Evolutionary conservation across 2,113 vertebrate genomes (phyloP), one percentile per base, ranked within the genome.

Genomic region (Myotis yumanensis): DNA sequence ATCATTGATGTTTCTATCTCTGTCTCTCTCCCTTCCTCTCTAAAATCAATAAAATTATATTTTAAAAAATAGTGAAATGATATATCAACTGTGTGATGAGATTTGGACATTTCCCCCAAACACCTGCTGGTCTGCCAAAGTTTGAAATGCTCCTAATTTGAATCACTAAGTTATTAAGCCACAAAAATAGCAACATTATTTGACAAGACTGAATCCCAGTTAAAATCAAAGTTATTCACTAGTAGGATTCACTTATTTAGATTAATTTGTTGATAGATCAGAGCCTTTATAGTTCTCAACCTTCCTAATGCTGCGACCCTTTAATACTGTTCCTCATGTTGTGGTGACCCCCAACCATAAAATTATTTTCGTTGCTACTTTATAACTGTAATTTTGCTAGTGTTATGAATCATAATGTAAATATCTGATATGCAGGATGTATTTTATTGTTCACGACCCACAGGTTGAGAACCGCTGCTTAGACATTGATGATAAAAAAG

Each of bases 191-290:
- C 17, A 68, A 59, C 11, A 75, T 52, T 91, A 52, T 92, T 92
- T 79, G 32, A 57, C 75, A 81, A 14, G 23, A 88, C 9, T 52
- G 23, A 32, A 75, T 84, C 32, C 0, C 43, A 91, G 52, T 48
- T 72, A 77, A 93, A 89, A 71, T 64, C 28, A 72, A 48, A 88
- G 73, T 75, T 69, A 93, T 59, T 94, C 85, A 92, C 71, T 72
- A 84, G 72, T 4, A 59, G 7, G 4, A 86, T 84, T 93, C 20
- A 80, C 73, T 92, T 89, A 48, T 75, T 91, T 90, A 37, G 37
- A 37, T 37, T 37, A 87, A 69, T 52, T 48, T 93, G 16, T 68
- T 90, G 20, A 46, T 62, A 87, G 28, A 83, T 66, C 18, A 87
- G 32, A 87, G 18, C 11, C 7, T 64, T 75, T 22, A 37, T 37